Evolutionary conservation across 2,888 invertebrate species (phyloP), one percentile per base, ranked within the genome.

Genomic region (Ptilodon capucinus): DNA sequence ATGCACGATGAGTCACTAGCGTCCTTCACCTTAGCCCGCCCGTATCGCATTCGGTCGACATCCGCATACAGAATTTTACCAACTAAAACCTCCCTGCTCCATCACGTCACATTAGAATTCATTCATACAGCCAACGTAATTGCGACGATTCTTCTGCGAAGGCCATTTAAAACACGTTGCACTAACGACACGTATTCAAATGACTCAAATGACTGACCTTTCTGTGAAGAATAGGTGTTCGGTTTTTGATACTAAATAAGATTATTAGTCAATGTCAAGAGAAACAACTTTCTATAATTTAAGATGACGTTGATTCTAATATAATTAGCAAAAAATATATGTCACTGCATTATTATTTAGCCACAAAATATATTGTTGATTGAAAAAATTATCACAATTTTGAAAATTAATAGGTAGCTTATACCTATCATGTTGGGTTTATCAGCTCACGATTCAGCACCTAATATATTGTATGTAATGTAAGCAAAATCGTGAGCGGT

Each of bases 11-110:
- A 88, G 71, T 88, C 88, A 89, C 71, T 60, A 60, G 60, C 80
- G 88, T 79, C 88, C 88, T 89, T 88, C 86, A 87, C 84, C 86
- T 82, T 79, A 57, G 60, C 67, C 54, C 56, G 73, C 59, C 65
- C 74, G 68, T 66, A 70, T 72, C 73, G 60, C 54, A n/a, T n/a
- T n/a, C n/a, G n/a, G n/a, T 64, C 67, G 64, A 81, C 79, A 86
- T 86, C 84, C 85, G 86, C 81, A 75, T 85, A 81, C 75, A 74
- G 65, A 76, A 73, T 77, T 74, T 76, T 72, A 58, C 70, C 68
- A 60, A 68, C 68, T 71, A 76, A 74, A 82, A 73, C 67, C 67
- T 4, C 58, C 68, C 42, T 55, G 57, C 60, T 73, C 71, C 74
- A 74, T 74, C 69, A 70, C 64, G 71, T 68, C 72, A 77, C 70